Conservation (phyloP, 2,888 invertebrate genomes). For the Rhagonycha lutea region DNA sequence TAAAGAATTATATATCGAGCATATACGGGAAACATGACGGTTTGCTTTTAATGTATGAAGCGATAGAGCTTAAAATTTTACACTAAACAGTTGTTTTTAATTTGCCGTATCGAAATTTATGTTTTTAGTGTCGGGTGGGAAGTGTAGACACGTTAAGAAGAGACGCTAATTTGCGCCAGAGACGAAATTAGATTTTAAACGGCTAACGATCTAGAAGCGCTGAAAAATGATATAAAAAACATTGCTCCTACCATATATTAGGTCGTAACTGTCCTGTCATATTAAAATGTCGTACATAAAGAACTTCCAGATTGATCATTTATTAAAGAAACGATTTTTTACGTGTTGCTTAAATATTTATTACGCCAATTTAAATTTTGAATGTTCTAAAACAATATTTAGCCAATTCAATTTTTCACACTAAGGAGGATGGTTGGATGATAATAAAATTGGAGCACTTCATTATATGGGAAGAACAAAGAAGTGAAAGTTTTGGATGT, state of each 20-base stretch:
- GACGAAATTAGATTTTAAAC: constrained; percentile 57
- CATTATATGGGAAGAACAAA: not conserved
- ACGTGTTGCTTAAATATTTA: not conserved
- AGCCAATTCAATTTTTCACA: too few relatives aligned
- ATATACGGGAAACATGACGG: not conserved
- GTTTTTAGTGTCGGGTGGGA: constrained; percentile 48
- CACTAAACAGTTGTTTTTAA: constrained; percentile 56
- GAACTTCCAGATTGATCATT: constrained; percentile 40
- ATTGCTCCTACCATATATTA: constrained; percentile 45
- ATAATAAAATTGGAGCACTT: not conserved
- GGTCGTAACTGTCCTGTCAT: constrained; percentile 32
- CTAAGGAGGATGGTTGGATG: not conserved
- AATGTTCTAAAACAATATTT: not conserved
- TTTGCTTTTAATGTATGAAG: constrained; percentile 15
- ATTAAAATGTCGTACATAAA: constrained; percentile 39
- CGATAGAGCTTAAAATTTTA: constrained; percentile 45
- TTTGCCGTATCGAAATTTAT: constrained; percentile 56
- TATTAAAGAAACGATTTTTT: constrained; percentile 41
- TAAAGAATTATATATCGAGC: not conserved
- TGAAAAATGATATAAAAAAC: constrained; percentile 53
- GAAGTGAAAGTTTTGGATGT: too few relatives aligned
- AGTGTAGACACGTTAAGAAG: constrained; percentile 52
- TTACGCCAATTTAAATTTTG: not conserved
- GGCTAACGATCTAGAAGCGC: constrained; percentile 53
- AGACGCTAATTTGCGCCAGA: constrained; percentile 55